Evolutionary conservation across 1,140 invertebrate genomes (phyloP).

Genomic region (Charaxes varanes): DNA sequence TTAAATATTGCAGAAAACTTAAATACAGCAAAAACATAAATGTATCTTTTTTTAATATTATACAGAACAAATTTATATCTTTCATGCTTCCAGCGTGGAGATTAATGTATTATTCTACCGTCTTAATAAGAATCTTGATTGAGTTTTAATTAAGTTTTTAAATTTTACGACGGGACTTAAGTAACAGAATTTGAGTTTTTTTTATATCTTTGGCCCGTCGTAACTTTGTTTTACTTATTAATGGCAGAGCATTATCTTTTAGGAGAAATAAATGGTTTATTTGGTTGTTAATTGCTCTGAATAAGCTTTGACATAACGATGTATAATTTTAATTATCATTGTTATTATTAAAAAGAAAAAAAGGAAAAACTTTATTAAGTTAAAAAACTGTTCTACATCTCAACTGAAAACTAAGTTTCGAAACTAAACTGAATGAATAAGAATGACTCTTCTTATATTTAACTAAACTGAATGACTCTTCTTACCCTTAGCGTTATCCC

Average conservation of each 20-base stretch:
- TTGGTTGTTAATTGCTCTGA: no score
- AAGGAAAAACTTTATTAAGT: no score
- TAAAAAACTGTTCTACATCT: no score
- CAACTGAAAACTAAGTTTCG: no score
- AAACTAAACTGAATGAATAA: no score
- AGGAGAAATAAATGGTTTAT: background rate
- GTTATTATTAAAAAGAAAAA: no score
- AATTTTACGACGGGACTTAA: slow-evolving; percentile 23
- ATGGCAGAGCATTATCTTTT: slow-evolving; percentile 1
- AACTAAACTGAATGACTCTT: no score
- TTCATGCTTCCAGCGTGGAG: slow-evolving; percentile 18
- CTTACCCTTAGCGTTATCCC: no score
- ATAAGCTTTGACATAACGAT: no score
- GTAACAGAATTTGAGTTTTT: slow-evolving; percentile 16
- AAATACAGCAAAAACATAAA: background rate
- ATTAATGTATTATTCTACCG: slow-evolving; percentile 26
- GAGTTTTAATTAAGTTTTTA: slow-evolving; percentile 30
- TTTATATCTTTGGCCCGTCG: slow-evolving; percentile 16
- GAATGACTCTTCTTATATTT: no score
- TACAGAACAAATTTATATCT: slow-evolving; percentile 15
- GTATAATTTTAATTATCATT: no score
- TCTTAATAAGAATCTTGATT: slow-evolving; percentile 25
- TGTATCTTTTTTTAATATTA: slow-evolving; percentile 3
- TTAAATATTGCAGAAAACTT: background rate
- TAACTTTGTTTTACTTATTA: slow-evolving; percentile 18